These are phyloP conservation scores for Polyergus mexicanus DNA, from an alignment of 1,140 invertebrate species.

Conservation along the genomic window DNA sequence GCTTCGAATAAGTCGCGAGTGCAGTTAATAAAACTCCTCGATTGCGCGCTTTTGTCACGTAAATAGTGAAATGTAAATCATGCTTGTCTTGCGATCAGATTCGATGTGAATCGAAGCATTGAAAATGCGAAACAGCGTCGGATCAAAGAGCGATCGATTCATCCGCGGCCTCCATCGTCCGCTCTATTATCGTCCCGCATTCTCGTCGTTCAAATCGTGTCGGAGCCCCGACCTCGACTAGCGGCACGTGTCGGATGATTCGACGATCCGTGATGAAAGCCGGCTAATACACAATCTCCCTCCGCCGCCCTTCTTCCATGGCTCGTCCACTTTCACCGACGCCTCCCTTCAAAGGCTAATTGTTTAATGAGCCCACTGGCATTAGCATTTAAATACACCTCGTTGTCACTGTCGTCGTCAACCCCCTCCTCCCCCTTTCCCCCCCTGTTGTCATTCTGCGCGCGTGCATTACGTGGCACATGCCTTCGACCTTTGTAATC, in stretches of 20 bases:
- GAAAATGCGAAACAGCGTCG: conserved; percentile 61
- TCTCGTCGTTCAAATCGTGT: conserved; percentile 50
- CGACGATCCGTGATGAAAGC: conserved; percentile 81
- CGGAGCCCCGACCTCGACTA: conserved; percentile 63
- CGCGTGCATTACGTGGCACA: conserved; percentile 53
- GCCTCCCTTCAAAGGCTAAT: conserved; percentile 83
- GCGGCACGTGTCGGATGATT: conserved; percentile 80
- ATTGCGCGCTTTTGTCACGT: background rate
- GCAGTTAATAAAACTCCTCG: conserved; percentile 22
- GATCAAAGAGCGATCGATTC: conserved; percentile 70
- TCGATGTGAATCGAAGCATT: conserved; percentile 61
- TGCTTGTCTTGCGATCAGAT: conserved; percentile 59
- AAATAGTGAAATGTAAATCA: conserved; percentile 29
- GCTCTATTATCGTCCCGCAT: conserved; percentile 47
- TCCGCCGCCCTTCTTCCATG: conserved; percentile 3
- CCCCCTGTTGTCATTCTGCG: conserved; percentile 64
- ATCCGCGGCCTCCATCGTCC: conserved; percentile 35
- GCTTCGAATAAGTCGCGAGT: background rate
- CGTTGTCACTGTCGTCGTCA: conserved; percentile 75
- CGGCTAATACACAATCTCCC: conserved; percentile 72
- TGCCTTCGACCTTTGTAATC: conserved; percentile 55
- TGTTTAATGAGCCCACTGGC: conserved; percentile 82
- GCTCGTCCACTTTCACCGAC: conserved; percentile 72
- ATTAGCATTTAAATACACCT: conserved; percentile 83
- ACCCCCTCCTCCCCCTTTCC: conserved; percentile 11